A percentile compares a stretch with the other conserved stretches of the same genome.
Conservation (phyloP, 2,888 invertebrate genomes). For the Cynaeus angustus region DNA sequence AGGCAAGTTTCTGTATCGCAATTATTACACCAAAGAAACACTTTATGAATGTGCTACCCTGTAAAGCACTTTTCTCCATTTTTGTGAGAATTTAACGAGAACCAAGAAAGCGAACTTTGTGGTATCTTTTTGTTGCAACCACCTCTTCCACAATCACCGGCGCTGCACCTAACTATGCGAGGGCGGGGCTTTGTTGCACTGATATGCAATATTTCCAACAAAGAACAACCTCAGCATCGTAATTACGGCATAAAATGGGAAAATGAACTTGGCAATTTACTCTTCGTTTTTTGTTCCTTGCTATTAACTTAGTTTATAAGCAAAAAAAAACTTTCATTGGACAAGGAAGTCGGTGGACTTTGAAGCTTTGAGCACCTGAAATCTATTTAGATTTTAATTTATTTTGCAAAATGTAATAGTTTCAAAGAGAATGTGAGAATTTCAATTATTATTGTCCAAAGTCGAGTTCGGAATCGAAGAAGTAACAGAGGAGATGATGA, state of each 20-base stretch:
- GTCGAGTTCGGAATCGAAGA: slow-evolving; percentile 16
- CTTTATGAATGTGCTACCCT: too few species aligned
- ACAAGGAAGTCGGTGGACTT: slow-evolving; percentile 27
- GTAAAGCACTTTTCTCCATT: not conserved
- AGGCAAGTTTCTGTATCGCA: too few species aligned
- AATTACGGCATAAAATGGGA: slow-evolving; percentile 34
- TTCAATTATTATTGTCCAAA: slow-evolving; percentile 38
- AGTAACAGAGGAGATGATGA: slow-evolving; percentile 6
- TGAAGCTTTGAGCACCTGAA: slow-evolving; percentile 19
- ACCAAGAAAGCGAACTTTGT: not conserved
- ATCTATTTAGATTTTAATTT: slow-evolving; percentile 16
- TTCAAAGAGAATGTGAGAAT: slow-evolving; percentile 20
- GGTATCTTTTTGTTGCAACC: not conserved
- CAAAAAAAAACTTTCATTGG: slow-evolving; percentile 15
- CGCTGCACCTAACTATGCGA: slow-evolving; percentile 23
- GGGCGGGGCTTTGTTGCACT: slow-evolving; percentile 21
- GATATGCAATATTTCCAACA: slow-evolving; percentile 29
- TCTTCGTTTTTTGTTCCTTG: slow-evolving; percentile 18
- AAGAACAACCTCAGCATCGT: slow-evolving; percentile 30
- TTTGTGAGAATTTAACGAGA: not conserved
- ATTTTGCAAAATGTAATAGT: slow-evolving; percentile 29
- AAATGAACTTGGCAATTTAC: slow-evolving; percentile 28
- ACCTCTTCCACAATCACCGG: slow-evolving; percentile 3
- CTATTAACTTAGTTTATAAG: slow-evolving; percentile 18
- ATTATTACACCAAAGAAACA: not conserved